Evolutionary conservation across 2,888 invertebrate species (phyloP).

Genomic region (Amphipoea oculea): DNA sequence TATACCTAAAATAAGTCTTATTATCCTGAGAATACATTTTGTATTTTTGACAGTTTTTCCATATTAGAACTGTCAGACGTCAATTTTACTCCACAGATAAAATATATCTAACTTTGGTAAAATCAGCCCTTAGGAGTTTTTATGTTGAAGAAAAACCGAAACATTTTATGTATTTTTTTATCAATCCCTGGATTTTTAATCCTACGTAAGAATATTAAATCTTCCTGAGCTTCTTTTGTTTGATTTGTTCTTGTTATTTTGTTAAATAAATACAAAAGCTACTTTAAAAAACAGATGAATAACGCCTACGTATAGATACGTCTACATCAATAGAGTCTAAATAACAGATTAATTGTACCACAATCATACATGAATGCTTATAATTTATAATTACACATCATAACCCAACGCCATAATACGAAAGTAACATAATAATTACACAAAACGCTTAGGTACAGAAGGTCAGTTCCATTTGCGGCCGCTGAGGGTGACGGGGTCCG

Average conservation of each 20-base stretch:
- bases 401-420: background rate
- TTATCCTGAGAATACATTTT: too few species aligned
- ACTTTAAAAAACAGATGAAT: background rate
- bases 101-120: too few species aligned
- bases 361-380: background rate
- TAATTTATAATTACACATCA: slow-evolving; percentile 3
- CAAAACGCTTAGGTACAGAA: background rate
- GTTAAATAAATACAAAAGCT: background rate
- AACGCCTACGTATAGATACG: background rate
- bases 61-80: too few species aligned
- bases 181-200: background rate
- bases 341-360: background rate
- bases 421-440: slow-evolving; percentile 9
- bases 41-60: too few species aligned
- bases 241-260: background rate
- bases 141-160: background rate
- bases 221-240: background rate
- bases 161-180: background rate
- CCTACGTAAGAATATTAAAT: background rate
- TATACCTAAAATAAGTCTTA: too few species aligned
- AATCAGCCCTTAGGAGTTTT: background rate
- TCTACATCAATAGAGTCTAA: background rate
- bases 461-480: too few species aligned
- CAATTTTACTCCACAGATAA: too few species aligned
- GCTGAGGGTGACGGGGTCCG: too few species aligned